Evolutionary conservation across 1,140 invertebrate species (phyloP), one percentile per base, ranked within the genome.

Genomic region (Meteorus sp.): DNA sequence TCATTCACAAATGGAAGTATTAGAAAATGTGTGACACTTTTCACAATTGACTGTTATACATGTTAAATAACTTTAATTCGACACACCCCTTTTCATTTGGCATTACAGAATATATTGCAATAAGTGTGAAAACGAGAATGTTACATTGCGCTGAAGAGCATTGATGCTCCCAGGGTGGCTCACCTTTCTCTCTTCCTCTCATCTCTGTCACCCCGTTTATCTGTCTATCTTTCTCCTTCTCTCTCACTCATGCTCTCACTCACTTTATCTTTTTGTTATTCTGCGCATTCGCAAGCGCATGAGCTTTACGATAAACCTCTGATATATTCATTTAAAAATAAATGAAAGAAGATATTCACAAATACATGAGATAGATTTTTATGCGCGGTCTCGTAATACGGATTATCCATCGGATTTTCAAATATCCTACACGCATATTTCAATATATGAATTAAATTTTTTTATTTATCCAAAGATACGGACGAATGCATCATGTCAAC

Each of bases 91-190:
- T 8, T 39, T 39, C 3, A 39, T n/a, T 3, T 39, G 3, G 8
- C 35, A 13, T 13, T 5, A n/a, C 8, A 0, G 19, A 33, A 33
- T 52, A 22, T 22, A 31, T 19, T 17, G 29, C 17, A 52, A 35
- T n/a, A n/a, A 5, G 15, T 15, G 37, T 52, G n/a, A 52, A 52
- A 52, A 50, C 17, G 25, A 50, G 0, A 11, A 33, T 20, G 27
- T 27, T 27, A 19, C 29, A 52, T 52, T 35, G 33, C 29, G 27
- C 22, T 11, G 17, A 52, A 33, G 20, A 52, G 17, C 50, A 20
- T 50, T 20, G 27, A 35, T 52, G 50, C 31, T 19, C 13, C 8
- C 29, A 37, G 50, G 31, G 31, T 35, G 27, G 29, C 29, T 52
- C 25, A 8, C 22, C 25, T 31, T 37, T 52, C 20, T 27, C 37